Conservation (phyloP, 2,888 invertebrate genomes). For the Notodonta ziczac region DNA sequence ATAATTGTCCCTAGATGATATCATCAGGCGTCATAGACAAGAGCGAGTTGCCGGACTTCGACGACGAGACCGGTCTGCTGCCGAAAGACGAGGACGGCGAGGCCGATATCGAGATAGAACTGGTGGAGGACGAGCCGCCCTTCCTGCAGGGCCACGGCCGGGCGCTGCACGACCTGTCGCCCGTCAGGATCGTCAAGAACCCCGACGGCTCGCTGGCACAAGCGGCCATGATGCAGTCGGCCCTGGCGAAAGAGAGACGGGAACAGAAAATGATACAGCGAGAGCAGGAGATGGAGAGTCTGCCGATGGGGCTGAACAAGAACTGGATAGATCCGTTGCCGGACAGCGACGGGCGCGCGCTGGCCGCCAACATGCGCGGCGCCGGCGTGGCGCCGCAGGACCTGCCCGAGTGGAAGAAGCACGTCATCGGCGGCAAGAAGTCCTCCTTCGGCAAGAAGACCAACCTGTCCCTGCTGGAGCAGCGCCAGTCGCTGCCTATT, state of each 20-base stretch:
- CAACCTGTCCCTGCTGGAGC: slow-evolving; percentile 96
- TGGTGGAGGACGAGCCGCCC: slow-evolving; percentile 99
- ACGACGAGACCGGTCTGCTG: slow-evolving; percentile 96
- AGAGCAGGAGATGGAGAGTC: slow-evolving; percentile 94
- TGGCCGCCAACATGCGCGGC: slow-evolving; percentile 92
- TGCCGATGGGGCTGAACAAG: slow-evolving; percentile 91
- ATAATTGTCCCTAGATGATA: slow-evolving; percentile 87
- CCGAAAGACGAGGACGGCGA: slow-evolving; percentile 97
- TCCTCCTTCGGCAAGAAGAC: slow-evolving; percentile 99
- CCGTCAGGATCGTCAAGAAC: slow-evolving; percentile 98
- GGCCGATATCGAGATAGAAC: slow-evolving; percentile 99
- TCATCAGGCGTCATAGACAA: slow-evolving; percentile 96
- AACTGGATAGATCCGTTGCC: slow-evolving; percentile 99
- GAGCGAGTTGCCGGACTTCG: slow-evolving; percentile 98
- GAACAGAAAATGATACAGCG: slow-evolving; percentile 98
- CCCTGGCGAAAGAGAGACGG: slow-evolving; percentile 97
- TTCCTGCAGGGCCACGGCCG: slow-evolving; percentile 97
- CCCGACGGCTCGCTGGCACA: slow-evolving; percentile 99
- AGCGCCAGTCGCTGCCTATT: slow-evolving; percentile 97
- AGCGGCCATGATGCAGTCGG: slow-evolving; percentile 99
- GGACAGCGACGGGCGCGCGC: slow-evolving; percentile 89
- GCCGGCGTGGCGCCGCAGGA: slow-evolving; percentile 94
- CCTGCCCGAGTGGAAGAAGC: slow-evolving; percentile 99
- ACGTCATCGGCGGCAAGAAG: slow-evolving; percentile 98
- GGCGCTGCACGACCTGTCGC: slow-evolving; percentile 95